Evolutionary conservation across 2,888 invertebrate species (phyloP), one percentile per base, ranked within the genome.

Genomic region (Rhamnusium bicolor): DNA sequence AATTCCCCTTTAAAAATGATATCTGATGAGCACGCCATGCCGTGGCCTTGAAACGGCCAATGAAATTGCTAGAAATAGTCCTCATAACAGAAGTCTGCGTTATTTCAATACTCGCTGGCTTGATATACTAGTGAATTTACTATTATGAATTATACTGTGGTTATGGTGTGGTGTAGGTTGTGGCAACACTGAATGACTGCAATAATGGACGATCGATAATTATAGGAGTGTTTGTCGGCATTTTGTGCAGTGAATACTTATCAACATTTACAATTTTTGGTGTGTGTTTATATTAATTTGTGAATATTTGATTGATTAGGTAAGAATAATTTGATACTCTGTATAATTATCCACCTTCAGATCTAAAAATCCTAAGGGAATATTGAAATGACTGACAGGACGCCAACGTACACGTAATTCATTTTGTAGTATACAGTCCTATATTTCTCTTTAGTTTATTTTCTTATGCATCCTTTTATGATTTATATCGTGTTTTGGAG

Each of bases 401-500:
- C 40, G 40, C 40, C 10, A 40, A 40, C n/a, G 12, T n/a, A 40
- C 40, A 40, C 40, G 40, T 40, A 40, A 40, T n/a, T 40, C 40
- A 2, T 2, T 40, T 40, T 40, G n/a, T 40, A 40, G 40, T 12
- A 40, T 40, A n/a, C 40, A 40, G 12, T 40, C 4, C n/a, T 56
- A 56, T 27, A 56, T 56, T 56, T 56, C 27, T 24, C 8, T 56
- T 56, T 27, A 27, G 19, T 47, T 46, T 46, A 46, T 24, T 46
- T 19, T 12, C 19, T 49, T 32, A 47, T 62, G 21, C 24, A 47
- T 49, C n/a, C 27, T 29, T 21, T 63, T 62, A 46, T 62, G 61
- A 47, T 40, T 62, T 63, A 27, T 29, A 47, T 51, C n/a, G 27
- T 14, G 21, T 27, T 49, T 63, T 49, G 49, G 16, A 63, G 27